Conservation (phyloP, 2,113 vertebrate genomes). For the Neodontobutis hainanensis region DNA sequence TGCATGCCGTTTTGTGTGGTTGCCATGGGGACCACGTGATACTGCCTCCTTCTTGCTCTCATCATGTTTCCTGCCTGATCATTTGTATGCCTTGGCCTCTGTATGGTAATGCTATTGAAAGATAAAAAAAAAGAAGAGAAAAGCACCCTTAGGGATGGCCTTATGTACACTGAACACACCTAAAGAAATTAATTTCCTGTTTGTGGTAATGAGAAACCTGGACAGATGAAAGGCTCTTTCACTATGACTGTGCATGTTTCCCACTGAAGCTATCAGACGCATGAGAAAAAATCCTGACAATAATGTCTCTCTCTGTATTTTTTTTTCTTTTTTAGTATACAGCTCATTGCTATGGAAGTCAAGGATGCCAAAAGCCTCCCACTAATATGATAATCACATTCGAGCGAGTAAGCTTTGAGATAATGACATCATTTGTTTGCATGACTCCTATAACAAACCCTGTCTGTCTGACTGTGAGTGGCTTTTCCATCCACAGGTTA, state of each 20-base stretch:
- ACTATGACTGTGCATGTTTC: slow-evolving; percentile 27
- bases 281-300: slow-evolving; percentile 42
- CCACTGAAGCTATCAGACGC: slow-evolving; percentile 3
- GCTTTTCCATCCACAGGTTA: slow-evolving; percentile 6
- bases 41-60: slow-evolving; percentile 59
- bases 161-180: slow-evolving; percentile 33
- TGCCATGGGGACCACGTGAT: slow-evolving; percentile 68
- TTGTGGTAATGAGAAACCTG: not conserved
- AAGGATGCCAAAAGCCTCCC: slow-evolving; percentile 54
- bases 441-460: slow-evolving; percentile 41
- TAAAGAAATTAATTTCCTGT: slow-evolving; percentile 17
- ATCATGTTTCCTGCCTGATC: slow-evolving; percentile 66
- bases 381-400: slow-evolving; percentile 58
- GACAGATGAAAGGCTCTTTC: slow-evolving; percentile 11
- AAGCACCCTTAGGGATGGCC: slow-evolving; percentile 41
- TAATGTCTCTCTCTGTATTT: slow-evolving; percentile 5
- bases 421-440: slow-evolving; percentile 65
- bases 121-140: slow-evolving; percentile 9
- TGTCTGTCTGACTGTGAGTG: slow-evolving; percentile 18
- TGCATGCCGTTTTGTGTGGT: slow-evolving; percentile 73
- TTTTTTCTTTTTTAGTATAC: slow-evolving; percentile 12
- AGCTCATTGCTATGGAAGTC: slow-evolving; percentile 19
- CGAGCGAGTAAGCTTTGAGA: slow-evolving; percentile 41
- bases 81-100: slow-evolving; percentile 64
- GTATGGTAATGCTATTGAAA: slow-evolving; percentile 28